phyloP scores from a whole-genome alignment of 2,797 vertebrate species.

The Mastacembelus armatus region DNA sequence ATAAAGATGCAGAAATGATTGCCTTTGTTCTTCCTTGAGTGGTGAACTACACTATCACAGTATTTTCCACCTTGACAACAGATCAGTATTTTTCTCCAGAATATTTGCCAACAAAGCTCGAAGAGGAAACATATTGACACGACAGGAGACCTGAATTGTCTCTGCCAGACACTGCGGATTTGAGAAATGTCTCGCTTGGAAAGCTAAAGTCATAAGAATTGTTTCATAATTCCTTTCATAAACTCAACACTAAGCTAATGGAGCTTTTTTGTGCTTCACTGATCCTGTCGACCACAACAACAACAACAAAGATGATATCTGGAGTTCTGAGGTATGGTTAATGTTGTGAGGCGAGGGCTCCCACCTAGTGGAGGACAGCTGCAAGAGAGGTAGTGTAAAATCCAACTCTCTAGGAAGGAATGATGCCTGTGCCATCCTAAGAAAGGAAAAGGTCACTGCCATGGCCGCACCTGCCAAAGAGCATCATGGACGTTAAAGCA shows the following conservation, averaged over 20 bases:
- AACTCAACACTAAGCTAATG: constrained; percentile 32
- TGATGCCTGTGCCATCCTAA: constrained; percentile 4
- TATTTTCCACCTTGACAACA: no score
- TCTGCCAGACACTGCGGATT: constrained; percentile 28
- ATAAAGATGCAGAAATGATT: no score
- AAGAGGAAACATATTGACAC: constrained; percentile 44
- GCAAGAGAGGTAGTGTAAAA: not conserved
- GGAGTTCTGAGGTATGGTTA: constrained; percentile 25
- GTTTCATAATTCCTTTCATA: constrained; percentile 41
- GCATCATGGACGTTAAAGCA: constrained; percentile 7
- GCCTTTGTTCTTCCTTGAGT: no score
- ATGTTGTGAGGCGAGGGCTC: constrained; percentile 21
- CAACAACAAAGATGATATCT: constrained; percentile 15
- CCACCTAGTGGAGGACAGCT: constrained; percentile 12
- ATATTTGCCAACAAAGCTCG: constrained; percentile 3
- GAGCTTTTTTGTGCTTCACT: constrained; percentile 34
- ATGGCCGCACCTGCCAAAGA: constrained; percentile 21
- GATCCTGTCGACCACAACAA: constrained; percentile 36
- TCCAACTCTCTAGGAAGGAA: not conserved
- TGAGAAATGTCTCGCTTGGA: constrained; percentile 27
- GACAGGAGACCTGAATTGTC: constrained; percentile 34
- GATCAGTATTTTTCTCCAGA: constrained; percentile 12
- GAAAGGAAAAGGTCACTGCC: constrained; percentile 7
- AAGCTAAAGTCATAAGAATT: constrained; percentile 36
- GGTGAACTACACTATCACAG: no score